A percentile compares a stretch with the other conserved stretches of the same genome.
These are phyloP conservation scores for Cheilosia pagana DNA, from an alignment of 2,888 invertebrate species.

Conservation along the genomic window DNA sequence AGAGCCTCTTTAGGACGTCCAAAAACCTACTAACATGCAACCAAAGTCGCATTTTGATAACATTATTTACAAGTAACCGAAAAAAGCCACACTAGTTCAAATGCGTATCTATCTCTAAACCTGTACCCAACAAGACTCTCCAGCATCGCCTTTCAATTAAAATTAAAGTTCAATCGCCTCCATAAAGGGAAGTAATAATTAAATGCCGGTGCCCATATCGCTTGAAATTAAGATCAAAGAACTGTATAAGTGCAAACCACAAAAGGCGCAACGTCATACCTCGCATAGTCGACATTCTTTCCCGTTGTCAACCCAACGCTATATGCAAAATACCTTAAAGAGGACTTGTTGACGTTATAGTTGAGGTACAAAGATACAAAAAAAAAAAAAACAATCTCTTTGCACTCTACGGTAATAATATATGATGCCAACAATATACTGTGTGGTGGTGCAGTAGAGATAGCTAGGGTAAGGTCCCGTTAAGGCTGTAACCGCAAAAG, in stretches of 20 bases:
- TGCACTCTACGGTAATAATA: background rate
- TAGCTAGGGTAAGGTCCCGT: constrained; percentile 73
- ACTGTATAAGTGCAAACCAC: constrained; percentile 73
- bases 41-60: no score
- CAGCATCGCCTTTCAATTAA: constrained; percentile 22
- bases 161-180: constrained; percentile 67
- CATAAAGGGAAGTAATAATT: constrained; percentile 65
- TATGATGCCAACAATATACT: constrained; percentile 37
- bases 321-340: constrained; percentile 56
- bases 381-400: background rate
- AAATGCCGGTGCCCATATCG: constrained; percentile 63
- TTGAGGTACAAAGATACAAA: background rate
- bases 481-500: constrained; percentile 72
- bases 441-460: constrained; percentile 42
- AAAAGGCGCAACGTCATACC: constrained; percentile 67
- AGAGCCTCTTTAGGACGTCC: no score
- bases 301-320: constrained; percentile 59
- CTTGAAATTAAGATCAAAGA: constrained; percentile 73
- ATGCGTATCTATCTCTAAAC: no score
- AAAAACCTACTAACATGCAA: no score
- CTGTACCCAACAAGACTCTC: background rate
- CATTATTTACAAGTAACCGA: no score
- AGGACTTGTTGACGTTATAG: constrained; percentile 56
- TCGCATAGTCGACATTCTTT: constrained; percentile 68
- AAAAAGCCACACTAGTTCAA: no score